Evolutionary conservation across 2,113 vertebrate genomes (phyloP).

Genomic region (Syrrhaptes paradoxus): DNA sequence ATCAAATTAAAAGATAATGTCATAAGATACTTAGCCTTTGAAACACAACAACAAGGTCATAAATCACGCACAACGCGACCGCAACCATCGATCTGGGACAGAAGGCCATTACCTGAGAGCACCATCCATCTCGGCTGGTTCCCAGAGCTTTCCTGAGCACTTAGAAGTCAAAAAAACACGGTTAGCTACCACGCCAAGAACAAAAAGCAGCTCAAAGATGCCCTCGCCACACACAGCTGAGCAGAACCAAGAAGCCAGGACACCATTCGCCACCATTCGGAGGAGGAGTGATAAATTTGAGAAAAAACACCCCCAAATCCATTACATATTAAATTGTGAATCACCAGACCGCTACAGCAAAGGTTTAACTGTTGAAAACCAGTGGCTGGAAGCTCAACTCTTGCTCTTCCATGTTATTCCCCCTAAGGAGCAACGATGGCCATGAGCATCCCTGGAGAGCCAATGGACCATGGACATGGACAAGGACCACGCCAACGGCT

Average conservation of each 20-base stretch:
- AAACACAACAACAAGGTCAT: not conserved
- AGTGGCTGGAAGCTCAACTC: not conserved
- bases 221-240: fast-evolving
- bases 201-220: not conserved
- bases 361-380: not conserved
- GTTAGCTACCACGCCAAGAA: not conserved
- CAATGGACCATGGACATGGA: too few species aligned
- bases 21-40: not conserved
- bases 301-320: not conserved
- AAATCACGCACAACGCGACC: conserved; percentile 6
- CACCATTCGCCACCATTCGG: not conserved
- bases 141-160: not conserved
- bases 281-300: not conserved
- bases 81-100: not conserved
- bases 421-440: not conserved
- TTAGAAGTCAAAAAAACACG: not conserved
- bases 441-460: not conserved
- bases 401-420: not conserved
- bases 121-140: not conserved
- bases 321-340: too few species aligned
- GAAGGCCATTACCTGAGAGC: conserved; percentile 24
- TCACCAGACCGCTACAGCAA: not conserved
- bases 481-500: not conserved
- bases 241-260: not conserved
- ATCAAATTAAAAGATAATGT: conserved; percentile 46